Evolutionary conservation across 2,888 invertebrate genomes (phyloP).

Genomic region (Thereva unica): DNA sequence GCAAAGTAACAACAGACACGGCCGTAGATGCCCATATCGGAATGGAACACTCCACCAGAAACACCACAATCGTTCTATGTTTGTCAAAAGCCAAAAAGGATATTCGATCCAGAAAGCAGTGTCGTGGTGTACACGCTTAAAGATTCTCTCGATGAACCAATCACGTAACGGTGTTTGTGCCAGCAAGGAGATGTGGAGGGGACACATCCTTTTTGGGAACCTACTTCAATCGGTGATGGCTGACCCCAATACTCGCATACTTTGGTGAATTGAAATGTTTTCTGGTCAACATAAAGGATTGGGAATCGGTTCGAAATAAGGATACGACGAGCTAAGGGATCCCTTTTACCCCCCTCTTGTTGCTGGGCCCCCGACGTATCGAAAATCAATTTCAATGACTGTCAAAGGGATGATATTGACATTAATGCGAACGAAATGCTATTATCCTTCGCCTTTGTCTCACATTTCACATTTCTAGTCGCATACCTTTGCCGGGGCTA

Average conservation of each 20-base stretch:
- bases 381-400: conserved; percentile 35
- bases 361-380: conserved; percentile 5
- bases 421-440: conserved; percentile 22
- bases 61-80: too few relatives aligned
- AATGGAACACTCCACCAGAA: too few relatives aligned
- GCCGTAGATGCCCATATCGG: too few relatives aligned
- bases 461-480: conserved; percentile 1
- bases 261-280: too few relatives aligned
- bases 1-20: too few relatives aligned
- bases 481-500: conserved; percentile 8
- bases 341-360: not conserved
- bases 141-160: conserved; percentile 13
- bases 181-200: not conserved
- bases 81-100: too few relatives aligned
- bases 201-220: too few relatives aligned
- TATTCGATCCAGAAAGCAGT: not conserved
- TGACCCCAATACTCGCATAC: too few relatives aligned
- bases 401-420: conserved; percentile 34
- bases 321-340: not conserved
- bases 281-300: too few relatives aligned
- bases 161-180: conserved; percentile 2
- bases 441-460: conserved; percentile 14
- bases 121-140: not conserved
- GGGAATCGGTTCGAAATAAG: too few relatives aligned
- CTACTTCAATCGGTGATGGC: too few relatives aligned